Evolutionary conservation across 2,888 invertebrate genomes (phyloP).

Genomic region (Apoda limacodes): DNA sequence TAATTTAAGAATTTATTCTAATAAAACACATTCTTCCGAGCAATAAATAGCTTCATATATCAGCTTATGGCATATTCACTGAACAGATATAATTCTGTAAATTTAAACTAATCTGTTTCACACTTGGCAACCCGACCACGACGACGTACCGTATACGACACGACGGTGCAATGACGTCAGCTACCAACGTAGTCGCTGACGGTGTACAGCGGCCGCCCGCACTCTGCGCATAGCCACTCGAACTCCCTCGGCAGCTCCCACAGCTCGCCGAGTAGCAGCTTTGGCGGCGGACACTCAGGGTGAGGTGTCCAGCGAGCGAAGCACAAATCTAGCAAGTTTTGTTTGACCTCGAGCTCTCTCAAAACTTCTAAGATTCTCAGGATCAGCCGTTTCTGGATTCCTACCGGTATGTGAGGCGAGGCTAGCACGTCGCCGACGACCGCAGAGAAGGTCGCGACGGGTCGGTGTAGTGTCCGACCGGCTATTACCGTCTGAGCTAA

Average conservation of each 20-base stretch:
- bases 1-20: too few species aligned
- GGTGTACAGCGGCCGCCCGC: conserved; percentile 13
- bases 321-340: conserved; percentile 12
- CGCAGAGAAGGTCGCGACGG: conserved; percentile 9
- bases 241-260: conserved; percentile 18
- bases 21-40: too few species aligned
- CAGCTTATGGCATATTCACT: too few species aligned
- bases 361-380: conserved; percentile 9
- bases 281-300: conserved; percentile 7
- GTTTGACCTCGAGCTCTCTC: conserved; percentile 11
- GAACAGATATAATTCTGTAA: too few species aligned
- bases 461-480: conserved; percentile 4
- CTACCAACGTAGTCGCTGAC: conserved; percentile 2
- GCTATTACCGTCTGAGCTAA: conserved; percentile 12
- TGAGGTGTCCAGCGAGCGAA: conserved; percentile 11
- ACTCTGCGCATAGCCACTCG: conserved; percentile 18
- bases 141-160: too few species aligned
- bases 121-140: too few species aligned
- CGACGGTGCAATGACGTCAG: too few species aligned
- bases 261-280: conserved; percentile 11
- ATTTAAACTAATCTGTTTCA: too few species aligned
- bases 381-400: conserved; percentile 7
- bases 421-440: conserved; percentile 7
- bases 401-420: conserved; percentile 6
- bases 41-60: too few species aligned